Conservation (phyloP, 2,888 invertebrate genomes). For the Eristalis tenax region DNA sequence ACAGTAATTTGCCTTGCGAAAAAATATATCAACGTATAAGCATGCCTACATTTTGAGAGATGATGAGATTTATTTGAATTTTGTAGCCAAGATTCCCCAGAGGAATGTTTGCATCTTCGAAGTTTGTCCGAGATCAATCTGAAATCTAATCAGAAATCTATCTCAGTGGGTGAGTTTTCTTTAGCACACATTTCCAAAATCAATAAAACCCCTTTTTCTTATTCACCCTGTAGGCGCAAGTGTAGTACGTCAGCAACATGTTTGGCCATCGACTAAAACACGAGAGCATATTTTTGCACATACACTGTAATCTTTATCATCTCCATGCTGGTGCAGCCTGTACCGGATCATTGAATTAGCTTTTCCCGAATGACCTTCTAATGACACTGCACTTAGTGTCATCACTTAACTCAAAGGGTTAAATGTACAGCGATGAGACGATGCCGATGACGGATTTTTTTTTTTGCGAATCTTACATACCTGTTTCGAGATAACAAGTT, state of each 20-base stretch:
- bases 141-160: no score
- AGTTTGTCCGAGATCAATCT: no score
- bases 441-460: no score
- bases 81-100: no score
- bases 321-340: constrained; percentile 11
- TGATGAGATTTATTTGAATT: no score
- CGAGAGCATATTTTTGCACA: constrained; percentile 10
- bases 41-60: no score
- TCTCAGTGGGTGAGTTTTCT: no score
- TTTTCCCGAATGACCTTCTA: constrained; percentile 47
- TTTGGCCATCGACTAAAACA: constrained; percentile 16
- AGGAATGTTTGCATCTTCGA: no score
- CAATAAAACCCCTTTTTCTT: background rate
- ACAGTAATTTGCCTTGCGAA: no score
- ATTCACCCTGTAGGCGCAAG: background rate
- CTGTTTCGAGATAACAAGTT: constrained; percentile 61
- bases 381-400: constrained; percentile 36
- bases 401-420: background rate
- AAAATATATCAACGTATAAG: no score
- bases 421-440: background rate
- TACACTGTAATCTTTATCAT: background rate
- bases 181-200: background rate
- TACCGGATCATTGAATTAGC: constrained; percentile 29
- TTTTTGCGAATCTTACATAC: constrained; percentile 67
- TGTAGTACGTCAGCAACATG: constrained; percentile 36